These are phyloP conservation scores for Morelia viridis DNA, from an alignment of 2,797 vertebrate genomes.

Conservation along the genomic window DNA sequence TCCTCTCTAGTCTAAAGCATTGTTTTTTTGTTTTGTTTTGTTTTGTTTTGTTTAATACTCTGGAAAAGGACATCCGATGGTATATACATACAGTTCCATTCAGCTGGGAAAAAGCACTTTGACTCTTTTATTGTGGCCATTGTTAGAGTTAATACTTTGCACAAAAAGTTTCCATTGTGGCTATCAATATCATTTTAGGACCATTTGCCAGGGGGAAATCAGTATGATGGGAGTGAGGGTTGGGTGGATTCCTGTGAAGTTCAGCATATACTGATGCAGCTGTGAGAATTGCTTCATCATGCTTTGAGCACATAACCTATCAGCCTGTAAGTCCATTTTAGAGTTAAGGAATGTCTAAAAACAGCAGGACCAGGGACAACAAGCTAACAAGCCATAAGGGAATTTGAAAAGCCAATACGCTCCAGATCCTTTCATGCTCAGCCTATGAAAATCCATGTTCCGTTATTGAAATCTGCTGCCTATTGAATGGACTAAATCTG, in stretches of 20 bases:
- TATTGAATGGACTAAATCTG: background rate
- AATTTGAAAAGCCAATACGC: background rate
- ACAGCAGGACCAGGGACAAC: background rate
- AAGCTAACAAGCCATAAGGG: background rate
- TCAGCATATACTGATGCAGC: background rate
- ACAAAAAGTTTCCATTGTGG: background rate
- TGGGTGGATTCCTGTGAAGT: background rate
- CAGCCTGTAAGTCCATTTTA: background rate
- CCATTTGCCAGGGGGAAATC: background rate
- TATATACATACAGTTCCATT: background rate
- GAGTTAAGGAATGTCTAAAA: background rate
- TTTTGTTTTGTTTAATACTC: background rate
- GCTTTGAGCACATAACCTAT: background rate
- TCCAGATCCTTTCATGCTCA: background rate
- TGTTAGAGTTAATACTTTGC: background rate
- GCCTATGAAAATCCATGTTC: background rate
- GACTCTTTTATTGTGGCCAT: background rate
- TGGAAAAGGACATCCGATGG: background rate
- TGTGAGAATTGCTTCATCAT: background rate
- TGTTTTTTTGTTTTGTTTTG: background rate
- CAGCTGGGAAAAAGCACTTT: background rate
- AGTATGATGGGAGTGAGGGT: background rate
- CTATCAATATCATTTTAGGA: background rate
- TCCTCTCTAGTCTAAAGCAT: background rate
- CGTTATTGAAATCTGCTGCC: background rate